Evolutionary conservation across 2,888 invertebrate genomes (phyloP).

Genomic region (Caenorhabditis sulstoni): DNA sequence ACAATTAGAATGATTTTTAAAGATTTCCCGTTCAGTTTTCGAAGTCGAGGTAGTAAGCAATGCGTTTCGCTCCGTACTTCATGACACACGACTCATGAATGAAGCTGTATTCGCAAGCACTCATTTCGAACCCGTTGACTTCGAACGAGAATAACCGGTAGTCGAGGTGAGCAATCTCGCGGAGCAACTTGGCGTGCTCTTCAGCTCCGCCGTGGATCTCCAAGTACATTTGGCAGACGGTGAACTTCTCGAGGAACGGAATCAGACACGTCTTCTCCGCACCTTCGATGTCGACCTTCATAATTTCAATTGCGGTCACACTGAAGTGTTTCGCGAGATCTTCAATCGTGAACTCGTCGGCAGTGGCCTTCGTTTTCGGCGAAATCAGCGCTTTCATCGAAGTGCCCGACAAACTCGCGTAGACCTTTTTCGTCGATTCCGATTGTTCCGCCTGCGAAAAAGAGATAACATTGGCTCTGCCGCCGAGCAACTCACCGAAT

Average conservation of each 20-base stretch:
- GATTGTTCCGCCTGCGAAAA: conserved; percentile 33
- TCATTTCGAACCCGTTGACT: conserved; percentile 59
- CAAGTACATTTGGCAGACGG: conserved; percentile 58
- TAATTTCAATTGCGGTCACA: conserved; percentile 28
- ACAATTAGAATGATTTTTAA: too few relatives aligned
- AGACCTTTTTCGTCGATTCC: conserved; percentile 4
- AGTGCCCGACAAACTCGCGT: conserved; percentile 30
- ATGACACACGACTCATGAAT: conserved; percentile 58
- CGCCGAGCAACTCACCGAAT: conserved; percentile 42
- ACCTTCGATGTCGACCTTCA: conserved; percentile 60
- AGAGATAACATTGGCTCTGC: background rate
- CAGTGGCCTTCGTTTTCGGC: background rate
- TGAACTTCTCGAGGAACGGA: conserved; percentile 46
- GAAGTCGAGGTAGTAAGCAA: conserved; percentile 52
- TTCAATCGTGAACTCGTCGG: conserved; percentile 11
- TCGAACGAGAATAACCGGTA: conserved; percentile 65
- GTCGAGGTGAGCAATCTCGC: conserved; percentile 42
- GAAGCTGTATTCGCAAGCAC: conserved; percentile 66
- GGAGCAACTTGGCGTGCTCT: conserved; percentile 41
- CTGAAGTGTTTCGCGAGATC: conserved; percentile 24
- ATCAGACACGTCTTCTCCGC: conserved; percentile 43
- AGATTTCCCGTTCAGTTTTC: conserved; percentile 8
- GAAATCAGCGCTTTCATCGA: conserved; percentile 27
- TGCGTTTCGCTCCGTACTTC: conserved; percentile 38
- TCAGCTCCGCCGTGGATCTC: conserved; percentile 61